phyloP scores from a whole-genome alignment of 2,113 vertebrate genomes.

The Seriola quinqueradiata region DNA sequence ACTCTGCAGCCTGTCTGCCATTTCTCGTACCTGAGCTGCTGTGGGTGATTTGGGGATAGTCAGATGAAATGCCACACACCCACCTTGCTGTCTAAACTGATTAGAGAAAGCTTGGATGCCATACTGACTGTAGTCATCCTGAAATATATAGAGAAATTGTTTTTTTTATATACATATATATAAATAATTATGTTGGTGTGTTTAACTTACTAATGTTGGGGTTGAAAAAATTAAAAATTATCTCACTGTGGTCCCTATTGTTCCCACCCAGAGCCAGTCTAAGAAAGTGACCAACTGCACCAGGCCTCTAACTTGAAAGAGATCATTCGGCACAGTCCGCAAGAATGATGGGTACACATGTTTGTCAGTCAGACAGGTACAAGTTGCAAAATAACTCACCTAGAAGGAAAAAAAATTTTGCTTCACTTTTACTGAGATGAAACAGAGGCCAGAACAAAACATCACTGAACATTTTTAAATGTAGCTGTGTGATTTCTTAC shows the following conservation, averaged over 20 bases:
- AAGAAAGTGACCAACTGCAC: constrained; percentile 80
- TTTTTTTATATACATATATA: neutral
- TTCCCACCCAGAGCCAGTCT: constrained; percentile 85
- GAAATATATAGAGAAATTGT: neutral
- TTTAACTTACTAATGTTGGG: neutral
- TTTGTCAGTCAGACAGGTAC: constrained; percentile 82
- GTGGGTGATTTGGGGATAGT: constrained; percentile 78
- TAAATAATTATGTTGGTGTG: neutral
- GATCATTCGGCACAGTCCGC: constrained; percentile 84
- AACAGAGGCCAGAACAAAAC: neutral
- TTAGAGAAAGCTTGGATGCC: constrained; percentile 83
- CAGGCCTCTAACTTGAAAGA: constrained; percentile 82
- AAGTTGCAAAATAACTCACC: constrained; percentile 86
- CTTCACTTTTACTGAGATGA: constrained; percentile 2
- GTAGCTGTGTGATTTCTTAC: neutral
- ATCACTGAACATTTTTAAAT: neutral
- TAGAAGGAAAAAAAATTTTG: constrained; percentile 39
- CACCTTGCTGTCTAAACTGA: constrained; percentile 73
- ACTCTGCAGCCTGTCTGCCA: constrained; percentile 74
- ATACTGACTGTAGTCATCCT: constrained; percentile 85
- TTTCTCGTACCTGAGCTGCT: constrained; percentile 53
- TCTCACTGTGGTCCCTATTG: constrained; percentile 78
- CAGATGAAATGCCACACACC: constrained; percentile 77
- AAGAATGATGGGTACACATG: constrained; percentile 80
- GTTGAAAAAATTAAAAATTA: neutral